Evolutionary conservation across 2,113 vertebrate genomes (phyloP), one percentile per base, ranked within the genome.

Genomic region (Cygnus atratus): DNA sequence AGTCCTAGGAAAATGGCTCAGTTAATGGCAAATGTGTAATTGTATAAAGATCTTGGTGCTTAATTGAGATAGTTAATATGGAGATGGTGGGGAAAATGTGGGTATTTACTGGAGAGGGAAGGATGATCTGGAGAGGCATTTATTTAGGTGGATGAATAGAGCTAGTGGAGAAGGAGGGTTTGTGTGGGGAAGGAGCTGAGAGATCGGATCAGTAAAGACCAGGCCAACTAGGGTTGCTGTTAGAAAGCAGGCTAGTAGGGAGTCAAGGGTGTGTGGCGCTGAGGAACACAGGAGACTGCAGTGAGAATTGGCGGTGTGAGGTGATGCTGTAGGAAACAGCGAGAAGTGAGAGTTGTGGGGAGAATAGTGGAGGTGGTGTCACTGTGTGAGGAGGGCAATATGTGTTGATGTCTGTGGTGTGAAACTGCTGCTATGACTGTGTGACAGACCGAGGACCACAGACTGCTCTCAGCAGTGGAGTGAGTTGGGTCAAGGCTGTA

Each of bases 251-350:
- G 43, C 29, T 22, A 5, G n/a, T 8, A 21, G 24, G 4, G 52
- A 11, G 21, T 2, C 7, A 50, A 4, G 5, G 78, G n/a, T 24
- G 1, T 4, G 44, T 31, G 48, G 31, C 26, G 13, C 33, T 2
- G 0, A 0, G 0, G 72, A 6, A 67, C 59, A 0, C 26, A 5
- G 87, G 58, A 6, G 67, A 3, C 73, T 62, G 54, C 44, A 1
- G 46, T 21, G 71, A 33, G 46, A 24, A 1, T 0, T 2, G 44
- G 10, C 11, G 65, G 8, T 7, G 78, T 2, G 58, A 61, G 62
- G 28, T 11, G 84, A 41, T 62, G 86, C 44, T n/a, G 0, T 0
- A 4, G 68, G 62, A 20, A 33, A 39, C 0, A 5, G 41, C 0
- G 39, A 18, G 54, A 13, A 37, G 21, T 16, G 33, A 37, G 75